Evolutionary conservation across 2,888 invertebrate genomes (phyloP).

Genomic region (Halictus ligatus): DNA sequence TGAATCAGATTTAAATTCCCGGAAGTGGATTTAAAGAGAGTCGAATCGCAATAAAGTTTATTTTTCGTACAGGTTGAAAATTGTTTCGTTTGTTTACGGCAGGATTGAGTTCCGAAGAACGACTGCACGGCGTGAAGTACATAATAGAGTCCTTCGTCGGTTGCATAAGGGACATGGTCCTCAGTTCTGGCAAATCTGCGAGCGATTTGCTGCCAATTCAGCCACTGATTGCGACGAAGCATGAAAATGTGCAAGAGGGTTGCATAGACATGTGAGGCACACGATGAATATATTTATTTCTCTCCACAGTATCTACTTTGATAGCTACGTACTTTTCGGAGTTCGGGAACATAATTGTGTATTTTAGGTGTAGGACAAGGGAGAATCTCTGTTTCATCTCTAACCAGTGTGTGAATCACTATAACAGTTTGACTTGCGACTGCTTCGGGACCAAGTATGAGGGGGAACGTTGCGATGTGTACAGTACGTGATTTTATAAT

Average conservation of each 20-base stretch:
- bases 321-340: not conserved
- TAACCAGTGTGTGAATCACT: slow-evolving; percentile 96
- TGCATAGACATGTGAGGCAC: slow-evolving; percentile 90
- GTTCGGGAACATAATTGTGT: not conserved
- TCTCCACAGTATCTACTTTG: not conserved
- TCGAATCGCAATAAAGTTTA: too few species aligned
- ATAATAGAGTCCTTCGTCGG: slow-evolving; percentile 97
- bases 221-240: slow-evolving; percentile 94
- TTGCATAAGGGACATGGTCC: slow-evolving; percentile 94
- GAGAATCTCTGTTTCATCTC: slow-evolving; percentile 95
- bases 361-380: slow-evolving; percentile 88
- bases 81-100: not conserved
- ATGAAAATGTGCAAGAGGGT: slow-evolving; percentile 95
- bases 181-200: slow-evolving; percentile 94
- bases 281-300: not conserved
- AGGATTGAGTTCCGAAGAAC: slow-evolving; percentile 93
- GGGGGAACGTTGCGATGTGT: slow-evolving; percentile 95
- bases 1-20: too few species aligned
- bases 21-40: too few species aligned
- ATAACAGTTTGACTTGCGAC: slow-evolving; percentile 94
- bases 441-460: slow-evolving; percentile 97
- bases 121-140: slow-evolving; percentile 95
- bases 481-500: slow-evolving; percentile 88
- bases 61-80: not conserved
- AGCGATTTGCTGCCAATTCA: slow-evolving; percentile 92